These are phyloP conservation scores for Argynnis bischoffii DNA, from an alignment of 2,888 invertebrate genomes.

Conservation along the genomic window DNA sequence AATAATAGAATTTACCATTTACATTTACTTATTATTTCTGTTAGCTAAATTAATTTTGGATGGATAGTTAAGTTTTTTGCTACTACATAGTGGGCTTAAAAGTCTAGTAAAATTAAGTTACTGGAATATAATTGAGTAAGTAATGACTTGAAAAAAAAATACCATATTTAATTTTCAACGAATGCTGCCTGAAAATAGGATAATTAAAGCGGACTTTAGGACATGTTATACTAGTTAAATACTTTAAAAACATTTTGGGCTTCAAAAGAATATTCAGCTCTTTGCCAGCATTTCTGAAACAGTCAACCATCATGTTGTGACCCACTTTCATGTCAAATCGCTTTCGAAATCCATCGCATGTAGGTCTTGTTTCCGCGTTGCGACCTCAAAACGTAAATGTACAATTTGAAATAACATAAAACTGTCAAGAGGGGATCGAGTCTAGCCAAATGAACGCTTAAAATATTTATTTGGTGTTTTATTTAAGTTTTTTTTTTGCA, in stretches of 20 bases:
- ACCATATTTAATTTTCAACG: not conserved
- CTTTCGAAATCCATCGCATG: constrained; percentile 34
- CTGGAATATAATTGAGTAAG: no score
- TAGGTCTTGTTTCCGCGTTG: constrained; percentile 39
- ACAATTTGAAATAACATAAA: constrained; percentile 40
- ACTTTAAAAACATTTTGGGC: constrained; percentile 33
- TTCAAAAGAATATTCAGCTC: constrained; percentile 34
- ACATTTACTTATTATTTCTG: not conserved
- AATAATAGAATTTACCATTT: constrained; percentile 12
- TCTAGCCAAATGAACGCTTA: constrained; percentile 28
- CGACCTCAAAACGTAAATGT: constrained; percentile 39
- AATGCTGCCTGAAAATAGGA: not conserved
- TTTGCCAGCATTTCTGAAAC: constrained; percentile 38
- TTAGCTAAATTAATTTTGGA: not conserved
- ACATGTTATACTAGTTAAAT: constrained; percentile 23
- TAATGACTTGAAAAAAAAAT: not conserved
- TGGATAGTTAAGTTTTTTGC: no score
- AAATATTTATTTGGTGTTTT: constrained; percentile 31
- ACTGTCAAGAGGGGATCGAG: constrained; percentile 37
- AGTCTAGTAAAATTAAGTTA: no score
- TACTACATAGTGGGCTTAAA: no score
- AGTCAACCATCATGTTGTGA: constrained; percentile 37
- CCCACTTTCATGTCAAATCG: constrained; percentile 41
- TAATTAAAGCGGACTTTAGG: constrained; percentile 16
- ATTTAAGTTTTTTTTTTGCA: constrained; percentile 12